A percentile compares a stretch with the other conserved stretches of the same genome.
These are phyloP conservation scores for Perodicticus potto DNA, from an alignment of 2,797 vertebrate genomes.

Conservation along the genomic window DNA sequence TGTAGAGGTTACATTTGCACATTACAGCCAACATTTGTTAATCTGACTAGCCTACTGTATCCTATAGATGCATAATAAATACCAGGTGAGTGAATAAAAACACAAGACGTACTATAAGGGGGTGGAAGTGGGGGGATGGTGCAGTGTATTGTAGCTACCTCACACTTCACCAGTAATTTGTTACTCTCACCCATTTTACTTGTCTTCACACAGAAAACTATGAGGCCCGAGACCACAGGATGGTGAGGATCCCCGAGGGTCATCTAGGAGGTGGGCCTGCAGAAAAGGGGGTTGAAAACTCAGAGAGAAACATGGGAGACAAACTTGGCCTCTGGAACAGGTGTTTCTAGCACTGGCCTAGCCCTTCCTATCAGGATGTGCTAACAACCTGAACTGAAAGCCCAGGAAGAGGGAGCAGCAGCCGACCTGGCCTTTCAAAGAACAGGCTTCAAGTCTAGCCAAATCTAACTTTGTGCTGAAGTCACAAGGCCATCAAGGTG, in stretches of 20 bases:
- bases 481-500: not conserved
- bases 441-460: conserved; percentile 23
- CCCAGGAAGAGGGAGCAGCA: not conserved
- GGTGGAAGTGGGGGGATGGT: not conserved
- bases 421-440: not conserved
- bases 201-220: not conserved
- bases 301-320: not conserved
- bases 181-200: not conserved
- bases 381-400: not conserved
- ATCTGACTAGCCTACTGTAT: not conserved
- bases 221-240: not conserved
- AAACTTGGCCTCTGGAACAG: not conserved
- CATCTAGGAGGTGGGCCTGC: not conserved
- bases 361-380: not conserved
- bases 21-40: conserved; percentile 5
- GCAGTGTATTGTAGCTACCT: not conserved
- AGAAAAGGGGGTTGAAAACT: not conserved
- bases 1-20: conserved; percentile 12
- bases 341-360: not conserved
- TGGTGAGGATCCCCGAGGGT: not conserved
- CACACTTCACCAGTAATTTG: not conserved
- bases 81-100: conserved; percentile 11
- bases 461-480: not conserved
- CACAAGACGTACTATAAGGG: not conserved
- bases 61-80: not conserved